These are phyloP conservation scores for Ctenopoma kingsleyae DNA, from an alignment of 2,797 vertebrate species.

Conservation along the genomic window DNA sequence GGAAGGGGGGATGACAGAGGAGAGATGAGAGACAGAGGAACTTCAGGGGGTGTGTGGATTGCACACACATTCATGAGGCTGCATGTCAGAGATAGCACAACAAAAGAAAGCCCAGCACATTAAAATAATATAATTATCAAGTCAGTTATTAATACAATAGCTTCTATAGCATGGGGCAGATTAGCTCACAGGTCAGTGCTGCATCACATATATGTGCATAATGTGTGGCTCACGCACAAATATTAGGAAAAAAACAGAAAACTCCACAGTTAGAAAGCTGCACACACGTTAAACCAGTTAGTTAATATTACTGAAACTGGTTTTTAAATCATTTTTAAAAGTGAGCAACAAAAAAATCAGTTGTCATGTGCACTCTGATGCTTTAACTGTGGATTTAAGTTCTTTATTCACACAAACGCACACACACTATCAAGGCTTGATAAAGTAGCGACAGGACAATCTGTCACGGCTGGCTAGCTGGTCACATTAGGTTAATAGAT, in stretches of 20 bases:
- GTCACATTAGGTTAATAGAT: conserved; percentile 81
- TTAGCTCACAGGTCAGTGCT: conserved; percentile 71
- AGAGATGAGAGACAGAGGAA: conserved; percentile 49
- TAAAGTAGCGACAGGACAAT: conserved; percentile 71
- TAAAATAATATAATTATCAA: conserved; percentile 83
- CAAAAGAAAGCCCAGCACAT: conserved; percentile 75
- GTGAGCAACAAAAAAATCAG: conserved; percentile 28
- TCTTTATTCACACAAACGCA: conserved; percentile 33
- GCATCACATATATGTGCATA: not conserved
- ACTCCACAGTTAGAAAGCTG: not conserved
- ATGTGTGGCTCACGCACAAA: conserved; percentile 1
- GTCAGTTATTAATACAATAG: conserved; percentile 77
- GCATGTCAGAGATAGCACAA: conserved; percentile 79
- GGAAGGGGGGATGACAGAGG: not conserved
- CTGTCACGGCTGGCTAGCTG: conserved; percentile 75
- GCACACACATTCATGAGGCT: conserved; percentile 64
- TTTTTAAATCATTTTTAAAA: conserved; percentile 11
- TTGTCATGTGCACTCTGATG: conserved; percentile 17
- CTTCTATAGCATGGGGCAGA: conserved; percentile 42
- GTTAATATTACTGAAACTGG: conserved; percentile 22
- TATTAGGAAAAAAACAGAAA: conserved; percentile 15
- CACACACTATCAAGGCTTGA: conserved; percentile 44
- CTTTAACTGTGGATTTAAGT: conserved; percentile 21
- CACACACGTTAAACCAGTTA: conserved; percentile 8
- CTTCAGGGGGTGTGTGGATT: conserved; percentile 38